Evolutionary conservation across 2,888 invertebrate genomes (phyloP).

Genomic region (Drosophila paracracens): DNA sequence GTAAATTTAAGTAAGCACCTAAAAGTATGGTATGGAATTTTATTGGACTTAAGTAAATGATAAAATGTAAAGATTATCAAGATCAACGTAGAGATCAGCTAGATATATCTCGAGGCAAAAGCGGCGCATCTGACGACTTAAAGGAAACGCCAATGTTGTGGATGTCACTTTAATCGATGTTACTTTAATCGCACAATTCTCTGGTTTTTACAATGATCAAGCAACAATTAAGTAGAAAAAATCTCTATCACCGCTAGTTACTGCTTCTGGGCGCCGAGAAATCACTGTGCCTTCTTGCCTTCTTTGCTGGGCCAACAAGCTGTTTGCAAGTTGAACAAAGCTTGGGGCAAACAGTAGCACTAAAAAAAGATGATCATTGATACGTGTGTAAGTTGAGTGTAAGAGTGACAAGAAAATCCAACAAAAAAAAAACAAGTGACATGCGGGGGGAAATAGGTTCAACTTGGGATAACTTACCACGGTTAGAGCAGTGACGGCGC

Average conservation of each 20-base stretch:
- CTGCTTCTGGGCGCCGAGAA: slow-evolving; percentile 3
- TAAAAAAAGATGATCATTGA: slow-evolving; percentile 79
- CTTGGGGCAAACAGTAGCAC: slow-evolving; percentile 79
- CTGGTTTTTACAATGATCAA: slow-evolving; percentile 43
- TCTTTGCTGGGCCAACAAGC: slow-evolving; percentile 77
- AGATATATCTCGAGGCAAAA: background rate
- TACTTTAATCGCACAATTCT: slow-evolving; percentile 58
- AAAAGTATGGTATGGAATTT: slow-evolving; percentile 58
- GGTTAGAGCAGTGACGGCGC: slow-evolving; percentile 88
- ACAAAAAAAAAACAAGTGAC: background rate
- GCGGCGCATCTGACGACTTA: background rate
- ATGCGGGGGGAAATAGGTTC: background rate
- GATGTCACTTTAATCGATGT: slow-evolving; percentile 16
- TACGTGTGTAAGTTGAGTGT: slow-evolving; percentile 15
- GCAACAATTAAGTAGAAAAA: slow-evolving; percentile 7
- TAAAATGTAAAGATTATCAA: background rate
- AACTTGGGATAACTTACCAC: slow-evolving; percentile 87
- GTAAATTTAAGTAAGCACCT: slow-evolving; percentile 36
- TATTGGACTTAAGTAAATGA: background rate
- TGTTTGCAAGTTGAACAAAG: slow-evolving; percentile 83
- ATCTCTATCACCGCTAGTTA: slow-evolving; percentile 3
- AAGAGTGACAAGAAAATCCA: background rate
- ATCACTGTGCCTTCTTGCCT: slow-evolving; percentile 41
- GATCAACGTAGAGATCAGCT: background rate
- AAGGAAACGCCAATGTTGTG: slow-evolving; percentile 38